Conservation (phyloP, 2,113 vertebrate species). For the Myotis yumanensis region DNA sequence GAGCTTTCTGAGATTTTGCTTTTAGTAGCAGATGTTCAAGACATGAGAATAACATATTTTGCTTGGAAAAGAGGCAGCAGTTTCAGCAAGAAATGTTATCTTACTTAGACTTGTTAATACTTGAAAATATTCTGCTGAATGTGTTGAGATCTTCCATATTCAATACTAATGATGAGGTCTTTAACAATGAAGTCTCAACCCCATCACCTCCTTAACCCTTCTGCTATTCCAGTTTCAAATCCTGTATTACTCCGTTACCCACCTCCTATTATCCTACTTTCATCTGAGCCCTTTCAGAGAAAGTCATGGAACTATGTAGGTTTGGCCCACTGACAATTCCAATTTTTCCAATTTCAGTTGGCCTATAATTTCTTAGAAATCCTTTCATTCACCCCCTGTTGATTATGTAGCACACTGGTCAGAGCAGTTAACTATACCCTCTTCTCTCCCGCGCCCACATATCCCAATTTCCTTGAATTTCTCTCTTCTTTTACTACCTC, state of each 20-base stretch:
- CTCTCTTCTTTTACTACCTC: neutral
- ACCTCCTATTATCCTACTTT: neutral
- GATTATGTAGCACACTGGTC: neutral
- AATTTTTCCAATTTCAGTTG: neutral
- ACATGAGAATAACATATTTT: constrained; percentile 63
- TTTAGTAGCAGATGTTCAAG: constrained; percentile 55
- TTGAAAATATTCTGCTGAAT: neutral
- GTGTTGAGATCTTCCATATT: neutral
- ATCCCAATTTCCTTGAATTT: neutral
- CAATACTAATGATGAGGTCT: neutral
- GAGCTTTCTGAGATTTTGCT: constrained; percentile 31
- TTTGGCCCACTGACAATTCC: neutral
- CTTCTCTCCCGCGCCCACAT: fast-evolving
- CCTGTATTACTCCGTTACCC: neutral
- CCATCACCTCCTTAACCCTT: neutral
- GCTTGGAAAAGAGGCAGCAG: constrained; percentile 48
- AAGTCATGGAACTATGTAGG: neutral
- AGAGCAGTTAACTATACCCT: neutral
- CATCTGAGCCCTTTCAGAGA: neutral
- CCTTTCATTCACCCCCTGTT: neutral
- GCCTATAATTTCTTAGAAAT: neutral
- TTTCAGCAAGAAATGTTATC: constrained; percentile 52
- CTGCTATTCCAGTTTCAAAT: neutral
- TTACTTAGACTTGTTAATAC: constrained; percentile 46
- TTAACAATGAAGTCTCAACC: neutral